These are phyloP conservation scores for Tarsius wallacei DNA, from an alignment of 2,797 vertebrate genomes.

Conservation along the genomic window DNA sequence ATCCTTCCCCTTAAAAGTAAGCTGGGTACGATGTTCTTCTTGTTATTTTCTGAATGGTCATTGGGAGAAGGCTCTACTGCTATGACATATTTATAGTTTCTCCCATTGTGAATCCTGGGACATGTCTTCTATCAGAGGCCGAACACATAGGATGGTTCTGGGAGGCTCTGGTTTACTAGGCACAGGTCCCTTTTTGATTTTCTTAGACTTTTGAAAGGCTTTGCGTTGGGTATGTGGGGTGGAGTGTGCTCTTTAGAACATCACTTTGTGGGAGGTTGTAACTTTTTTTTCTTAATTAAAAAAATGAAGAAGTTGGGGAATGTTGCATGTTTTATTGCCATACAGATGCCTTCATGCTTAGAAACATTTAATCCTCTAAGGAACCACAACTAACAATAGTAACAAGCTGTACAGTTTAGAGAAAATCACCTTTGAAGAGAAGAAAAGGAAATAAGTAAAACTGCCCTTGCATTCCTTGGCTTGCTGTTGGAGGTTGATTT, in stretches of 20 bases:
- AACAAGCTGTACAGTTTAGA: constrained; percentile 71
- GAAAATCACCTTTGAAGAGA: constrained; percentile 77
- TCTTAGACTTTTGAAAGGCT: constrained; percentile 58
- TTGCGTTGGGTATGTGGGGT: background rate
- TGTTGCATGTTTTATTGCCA: constrained; percentile 64
- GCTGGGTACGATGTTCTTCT: background rate
- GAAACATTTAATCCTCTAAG: constrained; percentile 56
- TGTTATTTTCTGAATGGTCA: constrained; percentile 65
- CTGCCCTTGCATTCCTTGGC: background rate
- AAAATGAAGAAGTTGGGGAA: constrained; percentile 55
- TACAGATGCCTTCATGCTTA: constrained; percentile 66
- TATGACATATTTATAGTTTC: constrained; percentile 32
- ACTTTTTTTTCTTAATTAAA: constrained; percentile 64
- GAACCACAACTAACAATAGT: constrained; percentile 68
- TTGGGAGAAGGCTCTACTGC: constrained; percentile 49
- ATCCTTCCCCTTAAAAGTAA: constrained; percentile 68
- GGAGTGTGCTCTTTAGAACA: constrained; percentile 38
- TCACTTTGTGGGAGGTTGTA: constrained; percentile 68
- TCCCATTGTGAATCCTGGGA: background rate
- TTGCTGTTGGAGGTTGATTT: constrained; percentile 21
- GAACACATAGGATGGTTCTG: background rate
- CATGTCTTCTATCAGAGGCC: constrained; percentile 33
- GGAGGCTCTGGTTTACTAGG: background rate
- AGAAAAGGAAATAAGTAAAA: constrained; percentile 69
- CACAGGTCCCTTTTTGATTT: background rate